Percentiles rank a stretch among this genome's conserved stretches.
Evolutionary conservation across 2,113 vertebrate genomes (phyloP).

Genomic region (Polypterus senegalus): DNA sequence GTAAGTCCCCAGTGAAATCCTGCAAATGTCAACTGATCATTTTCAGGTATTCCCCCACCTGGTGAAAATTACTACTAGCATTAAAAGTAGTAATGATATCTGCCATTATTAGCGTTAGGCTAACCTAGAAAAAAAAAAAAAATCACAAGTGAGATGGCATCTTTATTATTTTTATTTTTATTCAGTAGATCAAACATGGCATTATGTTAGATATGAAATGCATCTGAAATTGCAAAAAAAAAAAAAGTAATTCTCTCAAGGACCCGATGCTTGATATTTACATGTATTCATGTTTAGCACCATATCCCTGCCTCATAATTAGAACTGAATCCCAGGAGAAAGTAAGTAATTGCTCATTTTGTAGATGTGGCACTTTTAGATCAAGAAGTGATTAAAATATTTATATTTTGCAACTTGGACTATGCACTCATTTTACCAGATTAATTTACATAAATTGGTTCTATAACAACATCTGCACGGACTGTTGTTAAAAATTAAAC

Average conservation of each 20-base stretch:
- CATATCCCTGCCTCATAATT: constrained; percentile 52
- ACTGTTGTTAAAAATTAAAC: constrained; percentile 25
- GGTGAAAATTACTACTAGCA: not conserved
- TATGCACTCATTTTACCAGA: constrained; percentile 54
- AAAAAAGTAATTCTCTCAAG: constrained; percentile 27
- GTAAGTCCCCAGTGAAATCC: not conserved
- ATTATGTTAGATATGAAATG: constrained; percentile 3
- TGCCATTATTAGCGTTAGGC: not conserved
- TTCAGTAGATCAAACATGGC: not conserved
- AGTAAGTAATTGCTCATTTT: constrained; percentile 80
- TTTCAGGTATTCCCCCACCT: not conserved
- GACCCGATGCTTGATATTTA: constrained; percentile 46
- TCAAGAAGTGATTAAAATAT: constrained; percentile 83
- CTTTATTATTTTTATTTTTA: not conserved
- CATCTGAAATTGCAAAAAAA: constrained; percentile 21
- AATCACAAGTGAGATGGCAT: not conserved
- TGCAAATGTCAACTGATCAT: not conserved
- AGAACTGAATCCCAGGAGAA: constrained; percentile 52
- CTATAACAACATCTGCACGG: constrained; percentile 41
- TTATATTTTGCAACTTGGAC: constrained; percentile 68
- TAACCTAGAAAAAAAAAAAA: not conserved
- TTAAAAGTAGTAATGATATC: too few species aligned
- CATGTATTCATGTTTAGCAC: constrained; percentile 39
- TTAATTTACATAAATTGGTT: constrained; percentile 60
- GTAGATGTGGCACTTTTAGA: constrained; percentile 67